These are phyloP conservation scores for Cylindroiulus punctatus DNA, from an alignment of 2,888 invertebrate species.

Conservation along the genomic window DNA sequence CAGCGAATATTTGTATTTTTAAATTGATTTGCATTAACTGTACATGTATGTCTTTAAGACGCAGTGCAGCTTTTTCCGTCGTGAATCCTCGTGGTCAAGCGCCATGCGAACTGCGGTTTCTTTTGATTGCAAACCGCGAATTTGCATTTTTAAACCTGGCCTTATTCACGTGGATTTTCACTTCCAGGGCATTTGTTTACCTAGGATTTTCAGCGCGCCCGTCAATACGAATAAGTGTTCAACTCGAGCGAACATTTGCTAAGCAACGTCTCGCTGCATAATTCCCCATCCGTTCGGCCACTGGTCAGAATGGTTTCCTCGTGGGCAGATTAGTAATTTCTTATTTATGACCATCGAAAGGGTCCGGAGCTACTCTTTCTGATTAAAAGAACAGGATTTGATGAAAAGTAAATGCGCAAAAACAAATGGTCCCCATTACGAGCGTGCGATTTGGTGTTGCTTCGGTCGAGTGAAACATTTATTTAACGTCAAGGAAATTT, in stretches of 20 bases:
- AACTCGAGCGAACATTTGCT: constrained; percentile 18
- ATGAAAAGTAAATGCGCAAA: not conserved
- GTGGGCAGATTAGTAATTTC: not conserved
- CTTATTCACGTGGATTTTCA: not conserved
- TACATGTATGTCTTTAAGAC: too few relatives aligned
- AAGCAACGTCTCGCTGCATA: not conserved
- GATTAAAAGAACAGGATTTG: constrained; percentile 1
- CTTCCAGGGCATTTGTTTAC: not conserved
- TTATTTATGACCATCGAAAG: constrained; percentile 18
- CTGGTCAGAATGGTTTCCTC: not conserved
- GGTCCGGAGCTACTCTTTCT: not conserved
- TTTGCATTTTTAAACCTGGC: not conserved
- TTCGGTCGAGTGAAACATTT: not conserved
- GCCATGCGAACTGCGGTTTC: not conserved
- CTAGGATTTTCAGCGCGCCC: not conserved
- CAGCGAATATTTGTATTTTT: too few relatives aligned
- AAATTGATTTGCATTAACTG: too few relatives aligned
- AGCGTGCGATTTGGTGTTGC: not conserved
- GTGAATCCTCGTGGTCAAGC: not conserved
- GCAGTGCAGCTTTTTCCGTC: not conserved
- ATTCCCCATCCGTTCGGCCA: not conserved
- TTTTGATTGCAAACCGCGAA: not conserved
- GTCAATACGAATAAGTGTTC: not conserved
- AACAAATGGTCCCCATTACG: not conserved
- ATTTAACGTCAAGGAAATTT: not conserved